These are phyloP conservation scores for Itoplectis maculator DNA, from an alignment of 2,888 invertebrate species.

Conservation along the genomic window DNA sequence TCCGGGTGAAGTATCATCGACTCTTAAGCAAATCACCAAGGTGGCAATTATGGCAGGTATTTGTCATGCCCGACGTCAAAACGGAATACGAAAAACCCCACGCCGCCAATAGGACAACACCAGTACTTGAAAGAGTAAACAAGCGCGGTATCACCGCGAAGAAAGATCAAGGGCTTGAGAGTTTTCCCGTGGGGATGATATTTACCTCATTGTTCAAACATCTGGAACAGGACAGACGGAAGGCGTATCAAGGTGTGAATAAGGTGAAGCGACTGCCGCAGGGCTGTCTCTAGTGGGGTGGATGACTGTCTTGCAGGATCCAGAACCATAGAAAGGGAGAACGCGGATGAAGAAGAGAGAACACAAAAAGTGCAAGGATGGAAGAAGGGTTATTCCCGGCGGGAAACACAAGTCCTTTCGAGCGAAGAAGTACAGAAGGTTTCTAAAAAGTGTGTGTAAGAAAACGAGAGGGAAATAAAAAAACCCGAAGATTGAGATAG, in stretches of 20 bases:
- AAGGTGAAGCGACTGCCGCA: constrained; percentile 33
- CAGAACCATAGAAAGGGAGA: constrained; percentile 33
- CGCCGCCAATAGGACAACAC: background rate
- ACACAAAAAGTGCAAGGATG: background rate
- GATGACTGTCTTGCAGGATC: constrained; percentile 35
- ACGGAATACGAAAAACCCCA: background rate
- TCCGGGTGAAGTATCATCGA: background rate
- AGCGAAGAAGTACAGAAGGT: constrained; percentile 19
- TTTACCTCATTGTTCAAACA: constrained; percentile 72
- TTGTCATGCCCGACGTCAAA: background rate
- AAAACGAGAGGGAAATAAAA: constrained; percentile 23
- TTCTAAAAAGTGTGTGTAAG: constrained; percentile 15
- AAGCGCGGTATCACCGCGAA: background rate
- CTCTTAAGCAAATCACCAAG: background rate
- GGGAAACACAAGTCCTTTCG: constrained; percentile 24
- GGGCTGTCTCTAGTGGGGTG: constrained; percentile 36
- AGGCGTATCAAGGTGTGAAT: constrained; percentile 32
- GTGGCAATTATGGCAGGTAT: background rate
- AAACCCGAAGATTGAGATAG: background rate
- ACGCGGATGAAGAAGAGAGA: constrained; percentile 31
- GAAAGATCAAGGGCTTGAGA: background rate
- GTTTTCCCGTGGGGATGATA: constrained; percentile 70
- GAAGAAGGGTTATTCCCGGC: constrained; percentile 34
- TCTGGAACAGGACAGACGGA: constrained; percentile 39
- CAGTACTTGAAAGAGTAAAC: background rate